Percentiles rank a stretch among this genome's conserved stretches.
Evolutionary conservation across 2,113 vertebrate species (phyloP).

Genomic region (Alethe castanea): DNA sequence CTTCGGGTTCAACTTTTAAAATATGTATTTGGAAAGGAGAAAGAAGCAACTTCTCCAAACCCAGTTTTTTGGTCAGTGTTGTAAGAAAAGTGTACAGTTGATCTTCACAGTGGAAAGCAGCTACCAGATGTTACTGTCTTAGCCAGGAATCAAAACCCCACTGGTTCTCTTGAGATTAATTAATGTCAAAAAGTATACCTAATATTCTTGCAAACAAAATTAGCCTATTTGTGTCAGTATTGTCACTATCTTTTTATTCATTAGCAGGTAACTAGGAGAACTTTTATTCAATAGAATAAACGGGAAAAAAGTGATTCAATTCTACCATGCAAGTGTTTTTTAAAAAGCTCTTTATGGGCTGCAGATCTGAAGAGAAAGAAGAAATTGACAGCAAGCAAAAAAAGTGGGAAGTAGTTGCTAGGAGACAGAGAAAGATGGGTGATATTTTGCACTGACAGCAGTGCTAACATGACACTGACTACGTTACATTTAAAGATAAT

Average conservation of each 20-base stretch:
- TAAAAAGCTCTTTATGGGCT: conserved; percentile 7
- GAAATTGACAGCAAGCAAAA: conserved; percentile 29
- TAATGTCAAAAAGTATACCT: background rate
- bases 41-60: background rate
- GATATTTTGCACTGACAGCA: background rate
- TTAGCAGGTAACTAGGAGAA: background rate
- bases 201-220: background rate
- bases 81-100: background rate
- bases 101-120: background rate
- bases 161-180: background rate
- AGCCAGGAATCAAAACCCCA: background rate
- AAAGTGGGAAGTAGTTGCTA: conserved; percentile 50
- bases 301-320: background rate
- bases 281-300: background rate
- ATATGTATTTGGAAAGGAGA: background rate
- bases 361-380: background rate
- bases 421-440: background rate
- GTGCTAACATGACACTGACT: background rate
- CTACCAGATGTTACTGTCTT: background rate
- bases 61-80: background rate
- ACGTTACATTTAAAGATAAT: background rate
- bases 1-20: background rate
- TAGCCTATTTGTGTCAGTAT: background rate
- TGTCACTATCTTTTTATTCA: background rate
- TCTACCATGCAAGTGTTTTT: background rate